Conservation (phyloP, 2,113 vertebrate genomes). For the Pongo abelii region DNA sequence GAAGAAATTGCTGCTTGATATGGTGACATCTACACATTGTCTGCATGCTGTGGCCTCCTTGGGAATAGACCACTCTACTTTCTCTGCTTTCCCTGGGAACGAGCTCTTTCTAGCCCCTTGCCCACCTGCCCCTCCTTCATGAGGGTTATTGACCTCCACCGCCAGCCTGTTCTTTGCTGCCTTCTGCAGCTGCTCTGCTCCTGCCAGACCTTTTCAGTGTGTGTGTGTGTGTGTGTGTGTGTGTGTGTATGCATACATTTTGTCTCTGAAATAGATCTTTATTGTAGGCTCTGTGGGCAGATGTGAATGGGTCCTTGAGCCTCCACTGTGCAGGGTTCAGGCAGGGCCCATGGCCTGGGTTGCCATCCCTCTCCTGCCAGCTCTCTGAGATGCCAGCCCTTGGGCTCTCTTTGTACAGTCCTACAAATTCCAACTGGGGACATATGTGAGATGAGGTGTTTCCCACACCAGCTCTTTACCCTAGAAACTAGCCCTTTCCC, state of each 20-base stretch:
- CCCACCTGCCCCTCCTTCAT: not conserved
- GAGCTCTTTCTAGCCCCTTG: not conserved
- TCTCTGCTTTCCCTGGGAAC: not conserved
- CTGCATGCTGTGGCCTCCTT: not conserved
- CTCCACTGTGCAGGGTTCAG: not conserved
- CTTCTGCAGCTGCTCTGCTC: not conserved
- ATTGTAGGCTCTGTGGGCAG: slow-evolving; percentile 16
- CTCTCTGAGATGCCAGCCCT: not conserved
- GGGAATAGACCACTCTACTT: fast-evolving
- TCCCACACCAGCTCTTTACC: not conserved
- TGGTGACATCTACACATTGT: not conserved
- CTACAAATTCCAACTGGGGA: not conserved
- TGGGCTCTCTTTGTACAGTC: slow-evolving; percentile 49
- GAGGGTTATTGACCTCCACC: not conserved
- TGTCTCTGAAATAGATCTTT: slow-evolving; percentile 32
- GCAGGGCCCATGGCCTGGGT: not conserved
- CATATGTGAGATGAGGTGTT: not conserved
- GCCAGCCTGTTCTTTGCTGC: not conserved
- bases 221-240: no score
- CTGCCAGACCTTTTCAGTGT: not conserved
- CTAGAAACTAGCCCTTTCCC: not conserved
- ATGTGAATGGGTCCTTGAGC: not conserved
- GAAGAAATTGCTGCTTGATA: not conserved
- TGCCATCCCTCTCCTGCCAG: not conserved
- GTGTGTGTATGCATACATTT: not conserved